phyloP scores from a whole-genome alignment of 2,888 invertebrate genomes.

The Epistrophe grossulariae region DNA sequence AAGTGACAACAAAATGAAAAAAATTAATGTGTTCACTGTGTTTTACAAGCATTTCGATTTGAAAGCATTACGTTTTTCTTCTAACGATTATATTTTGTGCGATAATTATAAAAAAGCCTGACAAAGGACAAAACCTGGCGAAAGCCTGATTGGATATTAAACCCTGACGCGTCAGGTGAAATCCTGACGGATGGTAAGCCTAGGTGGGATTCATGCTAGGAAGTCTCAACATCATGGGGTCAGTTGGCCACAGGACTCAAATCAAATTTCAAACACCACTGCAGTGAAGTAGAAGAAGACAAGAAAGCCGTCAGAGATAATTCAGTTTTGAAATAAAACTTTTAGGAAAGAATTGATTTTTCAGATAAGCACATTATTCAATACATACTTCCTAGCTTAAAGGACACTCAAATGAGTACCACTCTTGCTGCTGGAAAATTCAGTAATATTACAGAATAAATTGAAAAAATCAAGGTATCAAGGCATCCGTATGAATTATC shows the following conservation, averaged over 20 bases:
- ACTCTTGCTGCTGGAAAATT: conserved; percentile 18
- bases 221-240: neutral
- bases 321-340: neutral
- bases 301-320: no score
- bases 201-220: no score
- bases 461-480: conserved; percentile 30
- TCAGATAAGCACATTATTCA: neutral
- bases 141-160: no score
- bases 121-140: no score
- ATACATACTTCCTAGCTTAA: neutral
- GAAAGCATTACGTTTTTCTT: no score
- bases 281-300: neutral
- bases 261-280: neutral
- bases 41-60: no score
- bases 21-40: no score
- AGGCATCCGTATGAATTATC: conserved; percentile 12
- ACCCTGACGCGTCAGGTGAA: no score
- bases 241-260: neutral
- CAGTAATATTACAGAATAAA: conserved; percentile 15
- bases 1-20: no score
- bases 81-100: no score
- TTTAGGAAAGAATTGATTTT: neutral
- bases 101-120: no score
- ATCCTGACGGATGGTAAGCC: no score
- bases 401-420: conserved; percentile 22